phyloP scores from a whole-genome alignment of 1,140 invertebrate species.

The Triops cancriformis region DNA sequence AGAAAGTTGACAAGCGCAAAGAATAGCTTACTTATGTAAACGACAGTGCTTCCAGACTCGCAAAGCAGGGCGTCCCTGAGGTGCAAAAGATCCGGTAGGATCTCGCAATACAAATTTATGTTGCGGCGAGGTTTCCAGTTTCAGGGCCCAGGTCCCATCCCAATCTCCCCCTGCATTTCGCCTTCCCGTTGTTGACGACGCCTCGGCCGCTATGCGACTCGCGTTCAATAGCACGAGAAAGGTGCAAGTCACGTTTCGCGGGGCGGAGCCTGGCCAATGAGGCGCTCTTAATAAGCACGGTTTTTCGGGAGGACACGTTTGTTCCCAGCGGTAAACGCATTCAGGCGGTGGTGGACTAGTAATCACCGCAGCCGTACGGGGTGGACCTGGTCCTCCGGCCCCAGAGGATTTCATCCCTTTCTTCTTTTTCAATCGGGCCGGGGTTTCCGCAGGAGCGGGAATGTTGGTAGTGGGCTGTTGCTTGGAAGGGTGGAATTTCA shows the following conservation, averaged over 20 bases:
- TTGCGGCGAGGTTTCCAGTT: conserved; percentile 8
- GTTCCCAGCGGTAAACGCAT: neutral
- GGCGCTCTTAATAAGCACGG: conserved; percentile 7
- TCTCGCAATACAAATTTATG: conserved; percentile 1
- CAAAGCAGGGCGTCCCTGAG: conserved; percentile 8
- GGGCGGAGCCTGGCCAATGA: conserved; percentile 11
- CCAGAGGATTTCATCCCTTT: neutral
- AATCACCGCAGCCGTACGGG: neutral
- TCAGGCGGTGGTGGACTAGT: neutral
- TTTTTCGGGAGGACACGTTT: neutral
- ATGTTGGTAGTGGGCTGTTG: neutral
- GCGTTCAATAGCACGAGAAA: conserved; percentile 5
- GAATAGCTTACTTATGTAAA: conserved; percentile 11
- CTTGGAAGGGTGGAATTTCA: neutral
- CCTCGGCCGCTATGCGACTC: neutral
- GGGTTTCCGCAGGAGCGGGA: neutral
- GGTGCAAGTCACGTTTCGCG: conserved; percentile 3
- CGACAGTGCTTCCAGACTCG: neutral
- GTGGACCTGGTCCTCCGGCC: neutral
- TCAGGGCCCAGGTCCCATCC: neutral
- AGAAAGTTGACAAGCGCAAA: neutral
- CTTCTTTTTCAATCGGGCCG: neutral
- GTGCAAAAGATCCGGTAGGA: neutral
- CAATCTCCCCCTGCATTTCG: neutral
- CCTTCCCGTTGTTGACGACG: neutral